Conservation (phyloP, 2,113 vertebrate genomes). For the Polypterus senegalus region DNA sequence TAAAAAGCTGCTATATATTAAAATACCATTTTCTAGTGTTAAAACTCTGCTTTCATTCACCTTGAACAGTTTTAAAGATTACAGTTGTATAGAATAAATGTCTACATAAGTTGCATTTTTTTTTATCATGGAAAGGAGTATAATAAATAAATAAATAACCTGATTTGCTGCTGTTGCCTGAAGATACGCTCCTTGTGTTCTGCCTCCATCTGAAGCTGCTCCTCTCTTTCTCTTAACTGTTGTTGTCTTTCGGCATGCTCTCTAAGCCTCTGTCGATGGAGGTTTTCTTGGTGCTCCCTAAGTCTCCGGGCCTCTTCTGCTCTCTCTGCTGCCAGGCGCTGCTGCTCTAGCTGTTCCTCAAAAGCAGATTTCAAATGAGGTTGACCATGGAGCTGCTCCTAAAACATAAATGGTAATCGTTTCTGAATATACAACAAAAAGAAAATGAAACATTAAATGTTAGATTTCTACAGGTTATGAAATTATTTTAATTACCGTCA, state of each 20-base stretch:
- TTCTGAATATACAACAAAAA: no score
- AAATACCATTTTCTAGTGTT: no score
- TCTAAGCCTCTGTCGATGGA: slow-evolving; percentile 56
- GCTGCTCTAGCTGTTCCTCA: slow-evolving; percentile 78
- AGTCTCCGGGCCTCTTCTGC: slow-evolving; percentile 55
- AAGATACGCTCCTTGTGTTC: slow-evolving; percentile 44
- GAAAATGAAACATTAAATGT: no score
- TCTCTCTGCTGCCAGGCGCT: slow-evolving; percentile 51
- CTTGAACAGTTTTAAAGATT: no score
- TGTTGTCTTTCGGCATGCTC: slow-evolving; percentile 57
- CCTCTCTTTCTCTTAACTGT: slow-evolving; percentile 49
- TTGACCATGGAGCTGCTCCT: slow-evolving; percentile 17
- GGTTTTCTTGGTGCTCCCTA: slow-evolving; percentile 52
- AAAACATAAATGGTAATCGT: no score
- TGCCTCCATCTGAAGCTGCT: slow-evolving; percentile 47
- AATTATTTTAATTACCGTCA: no score
- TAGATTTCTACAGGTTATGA: no score
- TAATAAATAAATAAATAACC: not conserved
- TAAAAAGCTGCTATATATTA: no score
- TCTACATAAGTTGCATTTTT: no score
- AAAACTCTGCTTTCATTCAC: no score
- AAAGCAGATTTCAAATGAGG: slow-evolving; percentile 45
- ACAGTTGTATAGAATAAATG: no score
- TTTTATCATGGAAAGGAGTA: no score
- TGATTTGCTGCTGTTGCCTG: slow-evolving; percentile 24